Conservation (phyloP, 2,113 vertebrate genomes). For the Leiothrix lutea region DNA sequence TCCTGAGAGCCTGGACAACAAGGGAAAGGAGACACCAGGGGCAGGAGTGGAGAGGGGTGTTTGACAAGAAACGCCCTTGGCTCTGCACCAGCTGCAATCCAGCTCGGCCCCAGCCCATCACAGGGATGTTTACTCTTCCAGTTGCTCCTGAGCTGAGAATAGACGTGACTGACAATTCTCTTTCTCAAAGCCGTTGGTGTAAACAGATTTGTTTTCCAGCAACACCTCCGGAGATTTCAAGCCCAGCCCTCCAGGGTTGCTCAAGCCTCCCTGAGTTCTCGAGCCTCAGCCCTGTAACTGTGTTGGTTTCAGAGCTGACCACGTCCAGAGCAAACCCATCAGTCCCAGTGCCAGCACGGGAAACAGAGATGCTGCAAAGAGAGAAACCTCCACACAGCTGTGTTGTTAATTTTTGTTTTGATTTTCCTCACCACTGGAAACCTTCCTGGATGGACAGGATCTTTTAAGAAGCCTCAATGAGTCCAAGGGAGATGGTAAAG, state of each 20-base stretch:
- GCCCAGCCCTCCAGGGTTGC: not conserved
- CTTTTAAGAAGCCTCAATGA: not conserved
- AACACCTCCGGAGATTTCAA: not conserved
- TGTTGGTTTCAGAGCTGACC: not conserved
- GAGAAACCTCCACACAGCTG: not conserved
- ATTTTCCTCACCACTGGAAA: not conserved
- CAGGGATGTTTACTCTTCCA: conserved; percentile 28
- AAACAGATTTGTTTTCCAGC: conserved; percentile 28
- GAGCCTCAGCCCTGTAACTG: not conserved
- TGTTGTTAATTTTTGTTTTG: not conserved
- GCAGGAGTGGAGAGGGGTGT: not conserved
- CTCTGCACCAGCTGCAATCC: not conserved
- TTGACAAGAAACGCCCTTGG: not conserved
- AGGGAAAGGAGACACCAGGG: not conserved
- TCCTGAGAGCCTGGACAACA: not conserved
- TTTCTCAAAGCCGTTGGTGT: not conserved
- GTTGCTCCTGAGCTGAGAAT: conserved; percentile 24
- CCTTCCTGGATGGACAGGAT: not conserved
- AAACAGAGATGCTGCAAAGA: not conserved
- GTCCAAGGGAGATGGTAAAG: not conserved
- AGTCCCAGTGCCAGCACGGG: not conserved
- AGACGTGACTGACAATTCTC: conserved; percentile 22
- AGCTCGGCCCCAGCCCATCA: not conserved
- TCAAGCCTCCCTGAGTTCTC: not conserved
- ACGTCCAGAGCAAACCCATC: not conserved